A percentile compares a stretch with the other conserved stretches of the same genome.
These are phyloP conservation scores for Pegoplata infirma DNA, from an alignment of 2,888 invertebrate species.

Conservation along the genomic window DNA sequence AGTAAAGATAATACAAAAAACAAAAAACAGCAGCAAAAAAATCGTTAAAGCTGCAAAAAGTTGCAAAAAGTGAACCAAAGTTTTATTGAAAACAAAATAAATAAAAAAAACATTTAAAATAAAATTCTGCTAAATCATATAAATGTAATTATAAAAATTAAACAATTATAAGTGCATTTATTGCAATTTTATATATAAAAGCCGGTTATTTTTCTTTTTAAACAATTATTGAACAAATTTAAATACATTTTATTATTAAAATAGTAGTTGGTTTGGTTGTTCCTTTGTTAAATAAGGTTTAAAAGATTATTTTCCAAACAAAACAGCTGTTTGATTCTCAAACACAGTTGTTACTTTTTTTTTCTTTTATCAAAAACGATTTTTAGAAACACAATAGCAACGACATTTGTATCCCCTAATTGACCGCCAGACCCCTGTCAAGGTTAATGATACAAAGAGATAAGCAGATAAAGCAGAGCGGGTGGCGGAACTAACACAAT, in stretches of 20 bases:
- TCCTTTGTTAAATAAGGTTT: too few relatives aligned
- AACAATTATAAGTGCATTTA: too few relatives aligned
- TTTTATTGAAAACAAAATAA: too few relatives aligned
- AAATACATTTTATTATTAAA: too few relatives aligned
- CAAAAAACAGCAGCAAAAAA: background rate
- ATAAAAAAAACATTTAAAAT: background rate
- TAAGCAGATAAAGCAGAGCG: conserved; percentile 41
- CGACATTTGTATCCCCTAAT: conserved; percentile 55
- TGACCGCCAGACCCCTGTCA: conserved; percentile 61
- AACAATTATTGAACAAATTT: too few relatives aligned
- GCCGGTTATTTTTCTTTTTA: too few relatives aligned
- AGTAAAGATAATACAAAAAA: background rate
- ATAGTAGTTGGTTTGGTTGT: too few relatives aligned
- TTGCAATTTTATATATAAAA: too few relatives aligned
- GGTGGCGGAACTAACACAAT: conserved; percentile 16
- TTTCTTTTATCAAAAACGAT: conserved; percentile 12
- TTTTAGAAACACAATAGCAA: conserved; percentile 16
- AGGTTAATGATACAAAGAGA: conserved; percentile 59
- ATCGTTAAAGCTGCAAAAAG: too few relatives aligned
- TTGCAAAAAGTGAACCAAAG: too few relatives aligned
- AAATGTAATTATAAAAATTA: too few relatives aligned
- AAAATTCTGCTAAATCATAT: background rate
- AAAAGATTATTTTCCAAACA: background rate
- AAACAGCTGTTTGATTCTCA: background rate
- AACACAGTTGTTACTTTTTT: background rate